Conservation (phyloP, 2,113 vertebrate species). For the Ageneiosus marmoratus region DNA sequence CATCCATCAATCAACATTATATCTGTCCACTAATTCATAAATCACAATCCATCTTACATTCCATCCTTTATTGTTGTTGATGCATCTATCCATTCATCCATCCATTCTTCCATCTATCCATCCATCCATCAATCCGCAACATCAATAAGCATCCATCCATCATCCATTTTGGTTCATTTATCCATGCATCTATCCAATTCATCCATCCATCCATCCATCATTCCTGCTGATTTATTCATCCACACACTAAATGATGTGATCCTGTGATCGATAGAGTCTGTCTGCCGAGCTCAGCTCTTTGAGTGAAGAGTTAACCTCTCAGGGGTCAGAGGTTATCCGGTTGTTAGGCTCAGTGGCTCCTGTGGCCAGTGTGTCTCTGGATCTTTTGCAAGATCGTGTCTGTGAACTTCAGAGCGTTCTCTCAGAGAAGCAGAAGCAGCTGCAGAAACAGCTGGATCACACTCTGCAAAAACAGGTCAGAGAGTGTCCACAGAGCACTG, state of each 20-base stretch:
- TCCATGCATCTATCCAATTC: background rate
- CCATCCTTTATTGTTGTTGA: background rate
- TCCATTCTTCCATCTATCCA: background rate
- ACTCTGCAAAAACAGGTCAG: constrained; percentile 73
- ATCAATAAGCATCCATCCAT: background rate
- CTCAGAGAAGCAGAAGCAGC: constrained; percentile 69
- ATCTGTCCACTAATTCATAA: background rate
- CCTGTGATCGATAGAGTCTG: constrained; percentile 77
- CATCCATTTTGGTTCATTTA: background rate
- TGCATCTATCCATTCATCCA: background rate
- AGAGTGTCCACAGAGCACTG: background rate
- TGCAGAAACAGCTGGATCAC: constrained; percentile 75
- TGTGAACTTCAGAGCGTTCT: constrained; percentile 65
- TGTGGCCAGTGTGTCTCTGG: constrained; percentile 73
- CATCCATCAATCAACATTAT: background rate
- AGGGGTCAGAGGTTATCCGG: constrained; percentile 72
- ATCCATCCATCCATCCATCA: no score
- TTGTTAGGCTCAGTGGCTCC: constrained; percentile 58
- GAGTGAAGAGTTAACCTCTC: constrained; percentile 69
- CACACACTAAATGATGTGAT: background rate
- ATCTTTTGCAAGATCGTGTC: constrained; percentile 67
- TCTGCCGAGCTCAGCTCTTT: constrained; percentile 76
- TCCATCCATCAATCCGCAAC: background rate
- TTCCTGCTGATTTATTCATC: background rate
- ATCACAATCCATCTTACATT: background rate